Percentiles rank a stretch among this genome's conserved stretches.
Conservation (phyloP, 2,797 vertebrate genomes). For the Perodicticus potto region DNA sequence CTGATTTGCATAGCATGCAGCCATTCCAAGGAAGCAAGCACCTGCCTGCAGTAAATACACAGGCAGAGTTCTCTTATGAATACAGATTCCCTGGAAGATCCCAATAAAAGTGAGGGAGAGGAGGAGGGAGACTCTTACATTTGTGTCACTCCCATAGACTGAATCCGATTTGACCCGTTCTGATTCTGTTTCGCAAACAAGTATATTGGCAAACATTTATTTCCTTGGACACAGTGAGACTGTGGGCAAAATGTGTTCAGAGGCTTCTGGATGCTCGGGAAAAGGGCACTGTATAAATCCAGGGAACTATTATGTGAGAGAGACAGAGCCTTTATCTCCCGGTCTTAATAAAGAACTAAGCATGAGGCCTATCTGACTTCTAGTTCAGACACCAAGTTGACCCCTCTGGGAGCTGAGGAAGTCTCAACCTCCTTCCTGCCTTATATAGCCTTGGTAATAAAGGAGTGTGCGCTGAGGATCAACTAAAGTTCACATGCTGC, state of each 20-base stretch:
- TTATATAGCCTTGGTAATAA: constrained; percentile 71
- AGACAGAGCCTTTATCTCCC: constrained; percentile 60
- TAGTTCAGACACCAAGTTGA: constrained; percentile 79
- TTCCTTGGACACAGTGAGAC: constrained; percentile 24
- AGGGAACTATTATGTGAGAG: constrained; percentile 61
- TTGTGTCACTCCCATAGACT: neutral
- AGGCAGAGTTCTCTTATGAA: constrained; percentile 35
- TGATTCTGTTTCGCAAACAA: constrained; percentile 44
- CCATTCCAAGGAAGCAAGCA: constrained; percentile 55
- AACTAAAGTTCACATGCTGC: constrained; percentile 79
- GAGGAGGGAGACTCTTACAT: neutral
- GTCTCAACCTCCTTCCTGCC: constrained; percentile 55
- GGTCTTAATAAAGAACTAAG: constrained; percentile 80
- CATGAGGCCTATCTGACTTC: constrained; percentile 61
- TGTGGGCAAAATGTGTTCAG: constrained; percentile 1
- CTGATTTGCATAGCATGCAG: constrained; percentile 70
- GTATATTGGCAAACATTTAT: constrained; percentile 46
- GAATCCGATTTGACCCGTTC: constrained; percentile 42
- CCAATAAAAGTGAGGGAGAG: constrained; percentile 8
- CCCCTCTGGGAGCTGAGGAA: constrained; percentile 72
- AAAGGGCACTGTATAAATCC: constrained; percentile 72
- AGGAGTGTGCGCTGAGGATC: constrained; percentile 50
- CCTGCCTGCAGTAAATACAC: constrained; percentile 44
- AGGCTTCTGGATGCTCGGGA: constrained; percentile 42
- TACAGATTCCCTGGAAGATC: neutral